phyloP scores from a whole-genome alignment of 2,113 vertebrate genomes.

The Urocitellus parryii region DNA sequence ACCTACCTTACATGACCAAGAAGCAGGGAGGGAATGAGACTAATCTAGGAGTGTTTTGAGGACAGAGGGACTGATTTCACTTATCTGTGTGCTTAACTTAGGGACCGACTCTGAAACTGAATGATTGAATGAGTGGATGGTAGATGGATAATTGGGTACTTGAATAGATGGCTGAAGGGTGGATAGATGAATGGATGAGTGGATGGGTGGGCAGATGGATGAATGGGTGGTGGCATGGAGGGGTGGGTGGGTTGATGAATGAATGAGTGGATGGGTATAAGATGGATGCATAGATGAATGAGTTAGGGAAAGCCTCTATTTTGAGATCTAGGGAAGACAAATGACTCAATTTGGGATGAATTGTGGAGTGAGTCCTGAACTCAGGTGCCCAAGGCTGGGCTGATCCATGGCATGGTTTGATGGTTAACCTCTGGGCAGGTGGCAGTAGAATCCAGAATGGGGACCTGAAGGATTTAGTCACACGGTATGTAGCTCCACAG shows the following conservation, averaged over 20 bases:
- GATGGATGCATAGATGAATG: not conserved
- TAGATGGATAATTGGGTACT: not conserved
- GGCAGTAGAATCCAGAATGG: constrained; percentile 18
- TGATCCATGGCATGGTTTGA: not conserved
- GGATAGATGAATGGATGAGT: not conserved
- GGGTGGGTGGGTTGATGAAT: not conserved
- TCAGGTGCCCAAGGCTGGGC: not conserved
- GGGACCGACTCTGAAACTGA: not conserved
- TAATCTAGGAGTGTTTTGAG: constrained; percentile 6
- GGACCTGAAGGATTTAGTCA: constrained; percentile 1
- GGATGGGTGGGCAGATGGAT: not conserved
- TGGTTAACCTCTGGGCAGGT: not conserved
- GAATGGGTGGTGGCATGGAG: not conserved
- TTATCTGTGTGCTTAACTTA: not conserved
- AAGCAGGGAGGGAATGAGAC: constrained; percentile 30
- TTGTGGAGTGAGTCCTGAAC: not conserved
- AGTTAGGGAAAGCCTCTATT: not conserved
- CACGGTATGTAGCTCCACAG: not conserved
- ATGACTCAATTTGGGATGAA: constrained; percentile 14
- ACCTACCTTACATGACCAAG: not conserved
- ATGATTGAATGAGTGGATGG: not conserved
- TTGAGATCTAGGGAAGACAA: not conserved
- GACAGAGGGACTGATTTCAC: not conserved
- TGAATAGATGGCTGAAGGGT: not conserved
- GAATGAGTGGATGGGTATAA: not conserved